Conservation (phyloP, 2,888 invertebrate species). For the Caradrina clavipalpis region DNA sequence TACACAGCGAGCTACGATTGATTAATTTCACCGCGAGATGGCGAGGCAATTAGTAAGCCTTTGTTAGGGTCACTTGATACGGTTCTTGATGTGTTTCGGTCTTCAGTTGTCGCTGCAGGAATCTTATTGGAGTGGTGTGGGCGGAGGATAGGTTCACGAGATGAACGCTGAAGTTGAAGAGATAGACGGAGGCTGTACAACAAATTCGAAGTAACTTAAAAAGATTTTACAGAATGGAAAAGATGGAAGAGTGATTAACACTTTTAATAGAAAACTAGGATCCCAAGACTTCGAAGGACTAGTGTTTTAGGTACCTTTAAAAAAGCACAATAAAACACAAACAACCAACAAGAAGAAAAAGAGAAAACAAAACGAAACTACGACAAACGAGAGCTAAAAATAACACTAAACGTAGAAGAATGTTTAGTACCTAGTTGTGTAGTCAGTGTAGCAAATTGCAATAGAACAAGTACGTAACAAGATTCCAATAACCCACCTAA, state of each 20-base stretch:
- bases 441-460: neutral
- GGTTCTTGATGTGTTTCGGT: constrained; percentile 57
- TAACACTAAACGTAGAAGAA: neutral
- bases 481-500: constrained; percentile 15
- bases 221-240: neutral
- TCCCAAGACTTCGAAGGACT: neutral
- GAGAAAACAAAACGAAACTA: neutral
- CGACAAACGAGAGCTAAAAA: neutral
- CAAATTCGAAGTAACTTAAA: neutral
- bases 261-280: neutral
- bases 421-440: too few species aligned
- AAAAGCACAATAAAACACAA: neutral
- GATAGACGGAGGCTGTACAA: neutral
- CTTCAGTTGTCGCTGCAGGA: constrained; percentile 42
- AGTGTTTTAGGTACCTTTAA: neutral
- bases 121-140: constrained; percentile 67
- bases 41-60: constrained; percentile 87
- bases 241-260: too few species aligned
- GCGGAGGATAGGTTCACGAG: constrained; percentile 30
- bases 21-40: constrained; percentile 87
- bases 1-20: constrained; percentile 81
- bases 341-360: neutral
- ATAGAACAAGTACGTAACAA: constrained; percentile 21
- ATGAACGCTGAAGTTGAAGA: neutral
- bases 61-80: constrained; percentile 77